Percentiles rank a stretch among this genome's conserved stretches.
These are phyloP conservation scores for Parazoanthus darwini DNA, from an alignment of 92 coral and sea anemone species.

Conservation along the genomic window DNA sequence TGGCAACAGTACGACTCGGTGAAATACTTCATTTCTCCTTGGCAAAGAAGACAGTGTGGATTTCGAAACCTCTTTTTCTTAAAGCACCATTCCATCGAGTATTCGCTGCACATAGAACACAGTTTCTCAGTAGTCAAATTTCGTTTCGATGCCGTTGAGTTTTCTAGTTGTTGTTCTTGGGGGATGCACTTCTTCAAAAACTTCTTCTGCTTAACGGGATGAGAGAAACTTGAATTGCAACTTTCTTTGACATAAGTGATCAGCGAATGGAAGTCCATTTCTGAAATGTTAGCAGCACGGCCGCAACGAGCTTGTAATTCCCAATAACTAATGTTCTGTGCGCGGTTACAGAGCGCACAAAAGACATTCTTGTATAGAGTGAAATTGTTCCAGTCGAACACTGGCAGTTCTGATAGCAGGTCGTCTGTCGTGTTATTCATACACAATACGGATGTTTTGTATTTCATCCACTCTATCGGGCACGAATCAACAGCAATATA, in stretches of 20 bases:
- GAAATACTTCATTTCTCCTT: slow-evolving; percentile 4
- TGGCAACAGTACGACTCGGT: slow-evolving; percentile 13
- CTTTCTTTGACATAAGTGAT: slow-evolving; percentile 12
- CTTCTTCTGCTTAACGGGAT: slow-evolving; percentile 2
- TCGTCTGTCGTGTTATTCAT: slow-evolving; percentile 11
- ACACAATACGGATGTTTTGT: slow-evolving; percentile 5
- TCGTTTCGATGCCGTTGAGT: background rate
- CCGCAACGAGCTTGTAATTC: slow-evolving; percentile 10
- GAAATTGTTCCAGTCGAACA: slow-evolving; percentile 12
- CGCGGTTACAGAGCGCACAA: slow-evolving; percentile 30
- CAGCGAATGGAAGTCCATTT: background rate
- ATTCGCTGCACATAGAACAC: slow-evolving; percentile 9
- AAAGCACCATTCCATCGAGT: slow-evolving; percentile 34
- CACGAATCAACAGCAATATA: slow-evolving; percentile 21
- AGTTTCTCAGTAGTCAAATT: background rate
- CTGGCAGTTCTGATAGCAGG: slow-evolving; percentile 21
- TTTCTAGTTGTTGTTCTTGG: background rate
- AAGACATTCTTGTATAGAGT: slow-evolving; percentile 30
- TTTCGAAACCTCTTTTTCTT: slow-evolving; percentile 11
- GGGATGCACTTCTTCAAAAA: slow-evolving; percentile 19
- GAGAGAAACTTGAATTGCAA: slow-evolving; percentile 15
- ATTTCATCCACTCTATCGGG: background rate
- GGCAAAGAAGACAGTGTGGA: slow-evolving; percentile 42
- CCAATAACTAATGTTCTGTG: slow-evolving; percentile 21
- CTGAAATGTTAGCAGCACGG: background rate